These are phyloP conservation scores for Glossophaga mutica DNA, from an alignment of 2,797 vertebrate species.

Conservation along the genomic window DNA sequence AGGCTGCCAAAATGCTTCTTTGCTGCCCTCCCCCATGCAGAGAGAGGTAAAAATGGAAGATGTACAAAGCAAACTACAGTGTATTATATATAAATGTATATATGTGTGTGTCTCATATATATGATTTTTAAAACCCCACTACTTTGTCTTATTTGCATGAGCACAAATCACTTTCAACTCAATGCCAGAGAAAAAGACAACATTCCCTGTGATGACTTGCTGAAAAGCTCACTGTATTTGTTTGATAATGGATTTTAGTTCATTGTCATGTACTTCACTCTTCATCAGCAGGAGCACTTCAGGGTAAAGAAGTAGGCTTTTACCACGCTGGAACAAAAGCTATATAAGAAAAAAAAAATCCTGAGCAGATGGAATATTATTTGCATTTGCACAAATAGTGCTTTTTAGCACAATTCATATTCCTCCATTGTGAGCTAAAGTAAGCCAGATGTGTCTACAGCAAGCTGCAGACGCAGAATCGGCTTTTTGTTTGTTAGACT, in stretches of 20 bases:
- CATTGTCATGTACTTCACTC: constrained; percentile 79
- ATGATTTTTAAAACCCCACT: constrained; percentile 41
- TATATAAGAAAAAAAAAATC: constrained; percentile 65
- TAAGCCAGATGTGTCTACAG: constrained; percentile 70
- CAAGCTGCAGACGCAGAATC: neutral
- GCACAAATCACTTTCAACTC: constrained; percentile 77
- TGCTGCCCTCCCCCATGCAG: neutral
- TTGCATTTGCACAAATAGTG: constrained; percentile 81
- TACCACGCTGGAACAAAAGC: constrained; percentile 79
- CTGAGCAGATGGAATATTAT: constrained; percentile 76
- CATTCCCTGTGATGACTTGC: constrained; percentile 77
- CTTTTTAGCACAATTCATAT: constrained; percentile 62
- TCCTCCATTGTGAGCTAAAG: constrained; percentile 71
- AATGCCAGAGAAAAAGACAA: constrained; percentile 78
- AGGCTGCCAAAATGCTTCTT: neutral
- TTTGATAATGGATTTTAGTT: constrained; percentile 83
- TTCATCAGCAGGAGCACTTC: constrained; percentile 79
- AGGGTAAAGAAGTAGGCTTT: constrained; percentile 77
- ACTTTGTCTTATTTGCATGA: constrained; percentile 76
- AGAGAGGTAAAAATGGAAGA: constrained; percentile 68
- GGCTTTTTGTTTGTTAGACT: constrained; percentile 61
- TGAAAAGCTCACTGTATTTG: constrained; percentile 82
- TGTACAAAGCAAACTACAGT: constrained; percentile 72
- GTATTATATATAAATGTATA: neutral
- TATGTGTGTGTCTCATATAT: neutral